These are phyloP conservation scores for Porites lobata DNA, from an alignment of 92 coral and sea anemone genomes.

Conservation along the genomic window DNA sequence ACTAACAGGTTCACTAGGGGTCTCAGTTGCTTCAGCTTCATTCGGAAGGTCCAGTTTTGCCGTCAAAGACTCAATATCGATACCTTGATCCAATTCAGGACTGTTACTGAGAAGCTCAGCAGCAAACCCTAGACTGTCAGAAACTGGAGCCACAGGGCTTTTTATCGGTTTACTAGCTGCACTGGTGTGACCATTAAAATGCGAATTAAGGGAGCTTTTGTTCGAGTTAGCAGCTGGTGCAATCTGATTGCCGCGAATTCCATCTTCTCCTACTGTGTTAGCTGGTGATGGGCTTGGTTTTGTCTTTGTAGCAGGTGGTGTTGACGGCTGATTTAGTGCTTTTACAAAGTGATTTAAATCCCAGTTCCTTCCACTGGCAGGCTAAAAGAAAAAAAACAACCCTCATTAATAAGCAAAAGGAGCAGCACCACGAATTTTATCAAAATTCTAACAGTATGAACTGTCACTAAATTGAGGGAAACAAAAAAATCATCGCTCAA, in stretches of 20 bases:
- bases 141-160: slow-evolving; percentile 30
- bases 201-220: slow-evolving; percentile 66
- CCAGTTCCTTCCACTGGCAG: slow-evolving; percentile 46
- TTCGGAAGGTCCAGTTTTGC: slow-evolving; percentile 22
- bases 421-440: not conserved
- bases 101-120: slow-evolving; percentile 38
- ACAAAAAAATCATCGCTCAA: too few relatives aligned
- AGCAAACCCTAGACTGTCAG: slow-evolving; percentile 29
- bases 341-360: slow-evolving; percentile 60
- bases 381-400: slow-evolving; percentile 31
- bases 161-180: slow-evolving; percentile 12
- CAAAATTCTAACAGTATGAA: not conserved
- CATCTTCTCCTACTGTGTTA: slow-evolving; percentile 76
- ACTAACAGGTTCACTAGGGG: slow-evolving; percentile 17
- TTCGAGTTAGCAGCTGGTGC: slow-evolving; percentile 83
- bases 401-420: not conserved
- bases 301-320: slow-evolving; percentile 57
- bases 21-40: slow-evolving; percentile 14
- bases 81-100: slow-evolving; percentile 32
- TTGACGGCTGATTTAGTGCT: slow-evolving; percentile 40
- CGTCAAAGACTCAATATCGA: slow-evolving; percentile 43
- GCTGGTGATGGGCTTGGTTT: slow-evolving; percentile 65
- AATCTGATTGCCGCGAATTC: slow-evolving; percentile 85
- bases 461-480: too few relatives aligned
- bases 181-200: not conserved